Evolutionary conservation across 1,140 invertebrate species (phyloP).

Genomic region (Stenopsyche tienmushanensis): DNA sequence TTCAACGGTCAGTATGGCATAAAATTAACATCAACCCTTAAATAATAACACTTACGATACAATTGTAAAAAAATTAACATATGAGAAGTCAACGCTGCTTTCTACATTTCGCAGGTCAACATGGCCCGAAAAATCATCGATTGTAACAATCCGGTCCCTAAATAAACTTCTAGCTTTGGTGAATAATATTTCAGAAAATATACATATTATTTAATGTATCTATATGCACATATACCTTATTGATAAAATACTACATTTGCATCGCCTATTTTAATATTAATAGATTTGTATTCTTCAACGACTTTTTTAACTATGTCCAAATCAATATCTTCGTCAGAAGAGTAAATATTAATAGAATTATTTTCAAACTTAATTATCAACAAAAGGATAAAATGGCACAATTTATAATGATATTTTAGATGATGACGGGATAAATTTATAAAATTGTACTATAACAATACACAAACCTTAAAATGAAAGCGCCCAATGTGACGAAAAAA

Average conservation of each 20-base stretch:
- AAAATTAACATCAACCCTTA: background rate
- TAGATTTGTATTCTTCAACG: constrained; percentile 20
- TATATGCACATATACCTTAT: constrained; percentile 39
- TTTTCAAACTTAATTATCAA: constrained; percentile 23
- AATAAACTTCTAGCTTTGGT: constrained; percentile 41
- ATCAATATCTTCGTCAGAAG: constrained; percentile 17
- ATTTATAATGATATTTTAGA: constrained; percentile 17
- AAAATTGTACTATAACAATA: constrained; percentile 23
- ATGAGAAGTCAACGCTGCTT: background rate
- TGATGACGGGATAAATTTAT: constrained; percentile 16
- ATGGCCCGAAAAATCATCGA: constrained; percentile 1
- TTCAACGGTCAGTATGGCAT: background rate
- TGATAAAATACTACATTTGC: constrained; percentile 32
- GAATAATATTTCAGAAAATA: constrained; percentile 42
- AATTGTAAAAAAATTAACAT: background rate
- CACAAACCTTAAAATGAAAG: constrained; percentile 26
- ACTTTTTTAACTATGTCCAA: constrained; percentile 5
- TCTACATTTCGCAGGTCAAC: too few relatives aligned
- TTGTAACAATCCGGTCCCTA: constrained; percentile 21
- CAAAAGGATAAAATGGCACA: constrained; percentile 38
- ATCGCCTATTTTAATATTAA: constrained; percentile 36
- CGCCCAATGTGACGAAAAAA: background rate
- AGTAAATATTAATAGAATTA: constrained; percentile 23
- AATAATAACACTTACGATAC: background rate
- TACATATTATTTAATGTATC: constrained; percentile 39